These are phyloP conservation scores for Athene noctua DNA, from an alignment of 2,113 vertebrate species.

Conservation along the genomic window DNA sequence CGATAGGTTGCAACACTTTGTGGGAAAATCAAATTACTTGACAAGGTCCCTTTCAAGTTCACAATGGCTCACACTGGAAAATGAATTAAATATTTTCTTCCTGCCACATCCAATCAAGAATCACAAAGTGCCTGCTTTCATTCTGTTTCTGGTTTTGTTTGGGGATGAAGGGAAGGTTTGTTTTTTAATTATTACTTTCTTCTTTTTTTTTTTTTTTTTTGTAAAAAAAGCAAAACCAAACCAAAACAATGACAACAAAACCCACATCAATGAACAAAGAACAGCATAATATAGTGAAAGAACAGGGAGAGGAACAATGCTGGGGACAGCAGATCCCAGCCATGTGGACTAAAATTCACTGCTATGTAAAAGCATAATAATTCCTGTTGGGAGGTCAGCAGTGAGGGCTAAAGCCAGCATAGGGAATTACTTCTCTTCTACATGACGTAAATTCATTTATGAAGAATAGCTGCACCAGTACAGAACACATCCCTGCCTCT, in stretches of 20 bases:
- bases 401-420: neutral
- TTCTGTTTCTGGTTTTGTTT: neutral
- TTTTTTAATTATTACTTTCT: neutral
- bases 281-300: neutral
- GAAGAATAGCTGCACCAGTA: neutral
- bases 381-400: neutral
- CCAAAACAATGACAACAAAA: neutral
- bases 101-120: neutral
- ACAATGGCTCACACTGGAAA: neutral
- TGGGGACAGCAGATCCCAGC: neutral
- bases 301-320: neutral
- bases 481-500: neutral
- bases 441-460: neutral
- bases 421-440: neutral
- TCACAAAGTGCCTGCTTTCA: neutral
- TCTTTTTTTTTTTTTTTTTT: neutral
- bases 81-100: neutral
- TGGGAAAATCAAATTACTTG: slow-evolving; percentile 26
- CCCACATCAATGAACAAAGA: neutral
- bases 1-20: neutral
- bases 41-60: slow-evolving; percentile 1
- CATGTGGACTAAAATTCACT: neutral
- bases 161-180: neutral
- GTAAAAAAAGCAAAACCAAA: neutral
- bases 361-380: neutral